Evolutionary conservation across 2,113 vertebrate genomes (phyloP), one percentile per base, ranked within the genome.

Genomic region (Gambusia holbrooki): DNA sequence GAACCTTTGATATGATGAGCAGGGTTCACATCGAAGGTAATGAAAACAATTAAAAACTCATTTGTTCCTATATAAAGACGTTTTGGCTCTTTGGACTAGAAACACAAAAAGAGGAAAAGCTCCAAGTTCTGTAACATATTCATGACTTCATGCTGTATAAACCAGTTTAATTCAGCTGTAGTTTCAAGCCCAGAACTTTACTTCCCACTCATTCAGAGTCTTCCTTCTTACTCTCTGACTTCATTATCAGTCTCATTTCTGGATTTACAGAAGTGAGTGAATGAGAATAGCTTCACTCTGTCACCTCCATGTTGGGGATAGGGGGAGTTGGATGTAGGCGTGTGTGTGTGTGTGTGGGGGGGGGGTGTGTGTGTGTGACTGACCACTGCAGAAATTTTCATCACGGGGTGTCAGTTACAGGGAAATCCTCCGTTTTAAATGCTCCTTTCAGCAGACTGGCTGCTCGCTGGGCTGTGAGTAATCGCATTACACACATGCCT

Each of bases 401-500:
- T 68, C 62, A 64, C 61, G 73, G 80, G 83, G 92, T 90, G 83
- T 92, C 86, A 85, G 25, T 94, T 92, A 89, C 92, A 86, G 40
- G 82, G 79, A 90, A 91, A 92, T 87, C 88, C 87, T 65, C 62
- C 85, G 79, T 81, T 86, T 88, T 75, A 92, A 80, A 90, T 33
- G 69, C 29, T 81, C 65, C 80, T 71, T 86, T 74, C 66, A 87
- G 90, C 76, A 92, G 87, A 92, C 90, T 90, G 84, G 77, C 71
- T 37, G 79, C 77, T 63, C 81, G 80, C 76, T 84, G 77, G 66
- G 71, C 85, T 81, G 25, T 83, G 76, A 76, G 75, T 93, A 93
- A 94, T 94, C 88, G 8, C 81, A 88, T 94, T 94, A 93, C 87
- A 85, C 71, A 73, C 84, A 45, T 29, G 66, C 62, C 58, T 82